These are phyloP conservation scores for Heliconius hewitsoni DNA, from an alignment of 1,140 invertebrate genomes.

Conservation along the genomic window DNA sequence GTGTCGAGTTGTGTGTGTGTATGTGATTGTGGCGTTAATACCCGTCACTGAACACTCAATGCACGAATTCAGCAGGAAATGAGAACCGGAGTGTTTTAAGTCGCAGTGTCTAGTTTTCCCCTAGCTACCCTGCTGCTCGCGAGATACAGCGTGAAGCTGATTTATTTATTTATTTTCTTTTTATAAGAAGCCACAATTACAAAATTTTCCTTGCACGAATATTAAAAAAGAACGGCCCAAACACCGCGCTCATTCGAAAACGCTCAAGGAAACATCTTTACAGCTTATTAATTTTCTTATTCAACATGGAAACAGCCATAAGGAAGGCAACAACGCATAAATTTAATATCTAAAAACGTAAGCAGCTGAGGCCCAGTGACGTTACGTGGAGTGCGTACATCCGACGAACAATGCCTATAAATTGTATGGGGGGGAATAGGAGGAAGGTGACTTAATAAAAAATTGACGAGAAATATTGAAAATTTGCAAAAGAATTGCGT, in stretches of 20 bases:
- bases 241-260: background rate
- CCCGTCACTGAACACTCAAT: too few relatives aligned
- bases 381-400: background rate
- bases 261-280: constrained; percentile 17
- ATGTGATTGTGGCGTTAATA: too few relatives aligned
- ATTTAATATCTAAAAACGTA: constrained; percentile 32
- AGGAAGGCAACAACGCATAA: constrained; percentile 21
- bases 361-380: constrained; percentile 31
- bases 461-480: constrained; percentile 35
- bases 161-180: too few relatives aligned
- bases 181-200: background rate
- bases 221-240: background rate
- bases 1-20: too few relatives aligned
- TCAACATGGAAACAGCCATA: constrained; percentile 21
- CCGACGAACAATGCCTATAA: background rate
- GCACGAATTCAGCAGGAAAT: too few relatives aligned
- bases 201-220: background rate
- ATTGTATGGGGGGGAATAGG: background rate
- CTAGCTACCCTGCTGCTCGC: too few relatives aligned
- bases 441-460: constrained; percentile 22
- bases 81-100: too few relatives aligned
- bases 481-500: constrained; percentile 34
- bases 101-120: too few relatives aligned
- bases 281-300: constrained; percentile 25
- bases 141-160: background rate